Conservation (phyloP, 2,797 vertebrate species). For the Eidolon dupreanum region DNA sequence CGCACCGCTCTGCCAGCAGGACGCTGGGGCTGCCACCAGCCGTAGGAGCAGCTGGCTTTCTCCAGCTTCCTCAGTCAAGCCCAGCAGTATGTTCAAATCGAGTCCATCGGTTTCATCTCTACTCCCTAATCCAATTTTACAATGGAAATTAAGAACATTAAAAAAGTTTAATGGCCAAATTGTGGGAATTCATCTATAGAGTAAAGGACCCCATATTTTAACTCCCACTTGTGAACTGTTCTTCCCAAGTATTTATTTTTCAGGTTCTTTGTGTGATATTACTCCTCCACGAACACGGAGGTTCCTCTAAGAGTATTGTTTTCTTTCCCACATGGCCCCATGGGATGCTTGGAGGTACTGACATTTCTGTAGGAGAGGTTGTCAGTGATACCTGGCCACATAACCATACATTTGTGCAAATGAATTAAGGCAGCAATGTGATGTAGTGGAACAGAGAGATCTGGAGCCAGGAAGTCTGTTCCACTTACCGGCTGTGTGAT, state of each 20-base stretch:
- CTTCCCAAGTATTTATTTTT: not conserved
- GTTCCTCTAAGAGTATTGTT: not conserved
- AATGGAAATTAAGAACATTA: not conserved
- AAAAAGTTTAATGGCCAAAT: not conserved
- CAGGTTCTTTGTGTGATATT: not conserved
- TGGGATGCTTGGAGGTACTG: not conserved
- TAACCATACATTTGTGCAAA: conserved; percentile 3
- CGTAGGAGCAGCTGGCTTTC: not conserved
- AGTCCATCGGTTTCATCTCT: not conserved
- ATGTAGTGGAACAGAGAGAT: not conserved
- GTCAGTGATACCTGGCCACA: not conserved
- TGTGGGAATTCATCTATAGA: not conserved
- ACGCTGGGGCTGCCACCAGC: not conserved
- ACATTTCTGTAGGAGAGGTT: conserved; percentile 18
- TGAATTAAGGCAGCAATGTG: not conserved
- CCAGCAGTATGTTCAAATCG: not conserved
- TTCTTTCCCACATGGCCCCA: not conserved
- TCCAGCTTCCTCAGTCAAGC: not conserved
- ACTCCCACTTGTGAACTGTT: not conserved
- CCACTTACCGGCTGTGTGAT: conserved; percentile 44
- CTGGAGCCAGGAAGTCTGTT: not conserved
- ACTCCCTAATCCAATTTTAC: not conserved
- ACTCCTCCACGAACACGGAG: not conserved
- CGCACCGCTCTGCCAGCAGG: not conserved
- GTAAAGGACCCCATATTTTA: not conserved